These are phyloP conservation scores for Eulimnadia texana DNA, from an alignment of 1,140 invertebrate genomes.

Conservation along the genomic window DNA sequence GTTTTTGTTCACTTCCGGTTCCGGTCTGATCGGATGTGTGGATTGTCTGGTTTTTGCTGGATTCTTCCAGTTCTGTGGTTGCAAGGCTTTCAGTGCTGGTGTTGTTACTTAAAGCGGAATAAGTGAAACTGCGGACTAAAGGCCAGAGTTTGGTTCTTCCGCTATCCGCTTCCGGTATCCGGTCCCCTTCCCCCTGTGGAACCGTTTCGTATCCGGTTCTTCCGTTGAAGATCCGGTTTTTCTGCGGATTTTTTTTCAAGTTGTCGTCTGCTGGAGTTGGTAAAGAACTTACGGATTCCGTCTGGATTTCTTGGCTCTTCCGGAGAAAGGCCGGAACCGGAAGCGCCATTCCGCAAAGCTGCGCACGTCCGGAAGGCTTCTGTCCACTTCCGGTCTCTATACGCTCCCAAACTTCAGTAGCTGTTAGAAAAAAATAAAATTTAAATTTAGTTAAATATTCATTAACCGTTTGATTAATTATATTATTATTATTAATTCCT, in stretches of 20 bases:
- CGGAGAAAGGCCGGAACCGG: not conserved
- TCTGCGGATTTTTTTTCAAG: not conserved
- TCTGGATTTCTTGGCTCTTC: not conserved
- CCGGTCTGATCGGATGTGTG: not conserved
- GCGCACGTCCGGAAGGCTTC: not conserved
- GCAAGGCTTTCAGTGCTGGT: conserved; percentile 3
- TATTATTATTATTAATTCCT: no score
- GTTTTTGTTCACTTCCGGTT: conserved; percentile 2
- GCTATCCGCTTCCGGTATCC: not conserved
- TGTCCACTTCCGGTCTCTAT: conserved; percentile 27
- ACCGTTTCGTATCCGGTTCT: not conserved
- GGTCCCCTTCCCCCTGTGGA: not conserved
- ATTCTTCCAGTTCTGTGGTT: conserved; percentile 3
- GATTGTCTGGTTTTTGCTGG: not conserved
- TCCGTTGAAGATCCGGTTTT: not conserved
- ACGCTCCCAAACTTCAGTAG: conserved; percentile 59
- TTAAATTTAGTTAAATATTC: not conserved
- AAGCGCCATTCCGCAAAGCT: not conserved
- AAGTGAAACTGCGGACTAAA: conserved; percentile 1
- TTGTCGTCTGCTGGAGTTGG: no score
- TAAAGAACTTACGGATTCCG: not conserved
- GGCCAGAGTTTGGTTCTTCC: not conserved
- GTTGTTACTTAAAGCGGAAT: conserved; percentile 11
- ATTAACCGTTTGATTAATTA: conserved; percentile 2
- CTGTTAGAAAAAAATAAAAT: conserved; percentile 31